A percentile compares a stretch with the other conserved stretches of the same genome.
phyloP scores from a whole-genome alignment of 1,140 invertebrate species.

The Whitmania pigra region DNA sequence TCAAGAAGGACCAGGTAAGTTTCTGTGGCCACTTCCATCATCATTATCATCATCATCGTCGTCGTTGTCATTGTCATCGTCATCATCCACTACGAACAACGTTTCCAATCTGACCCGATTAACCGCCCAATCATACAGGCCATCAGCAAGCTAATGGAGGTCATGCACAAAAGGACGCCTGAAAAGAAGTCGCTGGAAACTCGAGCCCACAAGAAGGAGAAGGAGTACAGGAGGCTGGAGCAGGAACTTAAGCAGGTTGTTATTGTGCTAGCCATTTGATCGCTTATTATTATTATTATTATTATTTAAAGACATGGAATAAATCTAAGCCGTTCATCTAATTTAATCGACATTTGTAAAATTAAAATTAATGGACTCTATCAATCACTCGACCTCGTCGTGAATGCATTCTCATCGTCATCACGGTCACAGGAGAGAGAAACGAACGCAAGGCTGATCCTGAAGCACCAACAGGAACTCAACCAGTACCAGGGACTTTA shows the following conservation, averaged over 20 bases:
- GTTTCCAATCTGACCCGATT: neutral
- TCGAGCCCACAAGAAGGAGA: constrained; percentile 70
- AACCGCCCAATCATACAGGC: constrained; percentile 53
- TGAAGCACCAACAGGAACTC: constrained; percentile 69
- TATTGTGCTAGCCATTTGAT: constrained; percentile 1
- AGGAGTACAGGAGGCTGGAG: constrained; percentile 83
- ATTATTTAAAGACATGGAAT: too few species aligned
- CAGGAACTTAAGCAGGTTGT: constrained; percentile 74
- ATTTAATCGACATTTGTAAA: too few species aligned
- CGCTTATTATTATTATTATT: neutral
- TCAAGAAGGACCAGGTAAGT: constrained; percentile 46
- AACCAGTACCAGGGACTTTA: constrained; percentile 65
- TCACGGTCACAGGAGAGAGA: constrained; percentile 57
- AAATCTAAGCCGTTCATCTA: too few species aligned
- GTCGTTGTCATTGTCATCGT: neutral
- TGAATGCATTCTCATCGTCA: too few species aligned
- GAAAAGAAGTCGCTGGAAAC: constrained; percentile 52
- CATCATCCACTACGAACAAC: neutral
- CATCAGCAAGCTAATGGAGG: constrained; percentile 89
- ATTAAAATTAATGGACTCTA: too few species aligned
- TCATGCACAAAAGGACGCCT: constrained; percentile 59
- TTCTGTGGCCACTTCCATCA: neutral
- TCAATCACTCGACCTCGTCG: too few species aligned
- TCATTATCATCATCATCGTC: too few species aligned
- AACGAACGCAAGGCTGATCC: constrained; percentile 73